phyloP scores from a whole-genome alignment of 1,140 invertebrate species.

The Trissolcus basalis region DNA sequence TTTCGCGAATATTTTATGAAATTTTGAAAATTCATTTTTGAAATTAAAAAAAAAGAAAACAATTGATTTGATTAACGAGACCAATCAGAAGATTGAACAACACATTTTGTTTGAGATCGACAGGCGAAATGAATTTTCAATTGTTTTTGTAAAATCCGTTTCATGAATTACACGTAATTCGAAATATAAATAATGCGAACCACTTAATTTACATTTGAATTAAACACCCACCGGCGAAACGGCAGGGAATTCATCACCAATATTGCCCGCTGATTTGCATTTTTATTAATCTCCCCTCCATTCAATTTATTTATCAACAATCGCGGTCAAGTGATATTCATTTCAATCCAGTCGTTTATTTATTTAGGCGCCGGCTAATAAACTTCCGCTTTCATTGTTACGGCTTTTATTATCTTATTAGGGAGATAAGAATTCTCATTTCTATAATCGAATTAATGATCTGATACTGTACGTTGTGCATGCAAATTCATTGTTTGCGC shows the following conservation, averaged over 20 bases:
- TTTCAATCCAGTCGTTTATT: slow-evolving; percentile 31
- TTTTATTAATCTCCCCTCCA: slow-evolving; percentile 54
- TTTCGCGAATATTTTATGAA: too few species aligned
- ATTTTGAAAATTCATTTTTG: too few species aligned
- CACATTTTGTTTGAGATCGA: neutral
- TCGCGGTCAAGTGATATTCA: slow-evolving; percentile 25
- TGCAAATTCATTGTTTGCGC: slow-evolving; percentile 24
- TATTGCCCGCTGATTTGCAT: slow-evolving; percentile 49
- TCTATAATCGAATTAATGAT: slow-evolving; percentile 42
- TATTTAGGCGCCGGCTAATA: slow-evolving; percentile 28
- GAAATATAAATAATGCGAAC: slow-evolving; percentile 55
- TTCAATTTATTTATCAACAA: slow-evolving; percentile 51
- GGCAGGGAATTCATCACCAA: slow-evolving; percentile 51
- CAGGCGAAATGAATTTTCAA: slow-evolving; percentile 36
- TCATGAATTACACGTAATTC: slow-evolving; percentile 53
- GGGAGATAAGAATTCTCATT: slow-evolving; percentile 45
- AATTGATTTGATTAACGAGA: too few species aligned
- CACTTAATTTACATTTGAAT: slow-evolving; percentile 59
- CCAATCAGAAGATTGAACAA: slow-evolving; percentile 36
- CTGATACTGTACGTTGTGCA: slow-evolving; percentile 33
- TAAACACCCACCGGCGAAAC: slow-evolving; percentile 47
- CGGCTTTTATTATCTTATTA: slow-evolving; percentile 28
- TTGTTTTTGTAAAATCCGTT: slow-evolving; percentile 54
- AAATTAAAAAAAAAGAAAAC: too few species aligned
- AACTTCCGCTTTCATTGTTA: slow-evolving; percentile 7